Base-by-base conservation (phyloP, 2,888 invertebrate genomes). In the Phasia obesa region DNA sequence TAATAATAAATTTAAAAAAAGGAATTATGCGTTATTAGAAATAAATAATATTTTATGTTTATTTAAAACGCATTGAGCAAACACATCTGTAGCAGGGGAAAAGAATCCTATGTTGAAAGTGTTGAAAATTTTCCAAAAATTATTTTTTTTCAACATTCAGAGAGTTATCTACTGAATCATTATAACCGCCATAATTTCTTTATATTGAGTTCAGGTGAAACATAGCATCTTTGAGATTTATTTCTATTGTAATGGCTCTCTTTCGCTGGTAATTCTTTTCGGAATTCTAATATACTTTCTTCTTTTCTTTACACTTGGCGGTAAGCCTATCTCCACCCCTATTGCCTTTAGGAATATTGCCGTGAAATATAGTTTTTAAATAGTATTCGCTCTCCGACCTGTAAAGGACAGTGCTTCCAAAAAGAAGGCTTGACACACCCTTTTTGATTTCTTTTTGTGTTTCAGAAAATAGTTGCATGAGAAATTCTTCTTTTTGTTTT, bases 401-500 rank as follows among this genome's bases (percentile, higher is more conserved):
- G 64, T 47, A 75, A 64, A 7, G 64, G 44, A 53, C 44, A 70
- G 44, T 57, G 53, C 70, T n/a, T n/a, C n/a, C n/a, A n/a, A n/a
- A 67, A 47, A 53, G 44, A 35, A 11, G 35, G 6, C 7, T 35
- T 35, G 35, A 35, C 11, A 35, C 35, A 35, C 11, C 49, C 51
- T 69, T 42, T 51, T 42, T n/a, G 55, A 75, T 47, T 65, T 65
- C 11, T 57, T 65, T 44, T 75, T 74, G 47, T 60, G 51, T 76
- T 76, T 76, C 25, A 76, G 51, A 60, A 69, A 76, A 76, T 69
- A 74, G 38, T 70, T 77, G 38, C 62, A 53, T 60, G 70, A 77
- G 69, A 53, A n/a, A n/a, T n/a, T 53, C 35, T 55, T 49, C 19
- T 77, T 69, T 55, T 77, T 77, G 11, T 35, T 44, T n/a, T n/a